Evolutionary conservation across 1,140 invertebrate genomes (phyloP).

Genomic region (Bathynomus jamesi): DNA sequence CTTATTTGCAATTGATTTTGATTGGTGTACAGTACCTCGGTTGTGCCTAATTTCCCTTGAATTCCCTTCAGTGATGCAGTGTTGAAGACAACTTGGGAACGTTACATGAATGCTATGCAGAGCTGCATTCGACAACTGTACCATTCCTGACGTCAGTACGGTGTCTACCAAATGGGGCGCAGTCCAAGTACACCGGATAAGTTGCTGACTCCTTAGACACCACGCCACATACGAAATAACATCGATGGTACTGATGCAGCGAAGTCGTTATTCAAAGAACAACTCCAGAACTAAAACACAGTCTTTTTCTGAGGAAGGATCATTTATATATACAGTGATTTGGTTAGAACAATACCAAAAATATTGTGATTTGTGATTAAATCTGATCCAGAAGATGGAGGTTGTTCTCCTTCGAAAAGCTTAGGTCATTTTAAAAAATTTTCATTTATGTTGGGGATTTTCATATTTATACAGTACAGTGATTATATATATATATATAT

Average conservation of each 20-base stretch:
- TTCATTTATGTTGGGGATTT: too few relatives aligned
- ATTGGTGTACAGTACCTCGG: too few relatives aligned
- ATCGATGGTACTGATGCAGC: not conserved
- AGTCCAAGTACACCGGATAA: not conserved
- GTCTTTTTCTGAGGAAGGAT: not conserved
- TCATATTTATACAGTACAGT: too few relatives aligned
- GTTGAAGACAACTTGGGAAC: constrained; percentile 4
- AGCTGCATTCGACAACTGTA: constrained; percentile 4
- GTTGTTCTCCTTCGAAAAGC: too few relatives aligned
- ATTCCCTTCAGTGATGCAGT: not conserved
- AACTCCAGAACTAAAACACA: not conserved
- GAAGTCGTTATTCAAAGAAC: not conserved
- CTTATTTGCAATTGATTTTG: too few relatives aligned
- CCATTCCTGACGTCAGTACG: not conserved
- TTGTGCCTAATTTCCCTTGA: not conserved
- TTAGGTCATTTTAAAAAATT: too few relatives aligned
- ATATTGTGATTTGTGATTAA: too few relatives aligned
- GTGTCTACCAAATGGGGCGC: not conserved
- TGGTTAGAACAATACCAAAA: not conserved
- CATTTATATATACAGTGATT: not conserved
- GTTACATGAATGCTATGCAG: constrained; percentile 12
- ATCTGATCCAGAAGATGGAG: too few relatives aligned
- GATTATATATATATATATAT: too few relatives aligned
- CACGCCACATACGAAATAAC: not conserved
- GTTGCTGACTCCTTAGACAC: not conserved